Base-by-base conservation (phyloP, 2,888 invertebrate genomes). In the Oscheius sp. region DNA sequence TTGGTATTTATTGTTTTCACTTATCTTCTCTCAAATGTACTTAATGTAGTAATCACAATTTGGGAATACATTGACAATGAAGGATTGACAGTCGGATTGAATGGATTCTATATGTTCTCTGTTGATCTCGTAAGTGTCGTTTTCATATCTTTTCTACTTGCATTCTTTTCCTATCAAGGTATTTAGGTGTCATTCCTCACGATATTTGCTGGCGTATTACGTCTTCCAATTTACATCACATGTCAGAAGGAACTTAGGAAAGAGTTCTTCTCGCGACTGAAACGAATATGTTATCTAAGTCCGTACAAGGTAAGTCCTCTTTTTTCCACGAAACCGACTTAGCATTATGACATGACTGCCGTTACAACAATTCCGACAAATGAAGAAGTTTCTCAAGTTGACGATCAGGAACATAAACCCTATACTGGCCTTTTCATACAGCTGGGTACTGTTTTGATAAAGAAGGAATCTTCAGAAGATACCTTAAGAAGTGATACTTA, bases 21-120 rank as follows among this genome's bases (percentile, higher is more conserved):
- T 32, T 83, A 83, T 72, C 74, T 83, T 0, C 45, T 83, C 26
- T 74, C 82, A n/a, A 83, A 83, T 50, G 67, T 81, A 12, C 73
- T 83, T 36, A 83, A 83, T 68, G 83, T 83, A 44, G 68, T 82
- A 12, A 73, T 83, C 36, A 83, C 82, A 12, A 73, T 83, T 9
- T 83, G 82, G 82, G 83, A 83, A 62, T 82, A 83, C 66, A 77
- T 82, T 50, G 82, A 83, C 50, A 67, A 67, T 12, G 65, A 75
- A 1, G 57, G 62, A 28, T 45, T 80, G 1, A 44, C 65, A n/a
- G 26, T 51, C 8, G 63, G 73, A 8, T 74, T 77, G 45, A 64
- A 68, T 38, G 72, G 73, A 2, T 83, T 83, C 71, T 83, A 83
- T 64, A 74, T 79, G 51, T 80, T 80, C 67, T 74, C 82, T 8